Evolutionary conservation across 2,797 vertebrate species (phyloP), one percentile per base, ranked within the genome.

Genomic region (Denticeps clupeoides): DNA sequence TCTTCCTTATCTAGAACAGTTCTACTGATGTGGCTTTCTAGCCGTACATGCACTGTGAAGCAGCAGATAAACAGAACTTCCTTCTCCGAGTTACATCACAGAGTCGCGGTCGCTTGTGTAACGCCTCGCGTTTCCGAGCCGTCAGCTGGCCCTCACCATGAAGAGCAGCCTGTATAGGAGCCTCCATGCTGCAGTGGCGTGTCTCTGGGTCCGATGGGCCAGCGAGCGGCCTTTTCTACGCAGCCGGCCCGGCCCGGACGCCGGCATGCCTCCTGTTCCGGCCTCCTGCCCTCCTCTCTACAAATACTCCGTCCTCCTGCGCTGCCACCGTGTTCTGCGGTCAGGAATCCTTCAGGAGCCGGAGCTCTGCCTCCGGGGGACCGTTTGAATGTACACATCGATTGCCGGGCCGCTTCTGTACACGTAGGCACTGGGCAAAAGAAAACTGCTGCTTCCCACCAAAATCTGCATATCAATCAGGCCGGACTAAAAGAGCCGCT

Each of bases 81-180:
- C n/a, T n/a, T n/a, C n/a, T n/a, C n/a, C n/a, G n/a, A n/a, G n/a
- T n/a, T n/a, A n/a, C n/a, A n/a, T n/a, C n/a, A n/a, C n/a, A n/a
- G n/a, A n/a, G n/a, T n/a, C n/a, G n/a, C n/a, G n/a, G n/a, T n/a
- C n/a, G n/a, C n/a, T n/a, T n/a, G 24, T 37, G 40, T 26, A 7
- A 32, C 7, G 3, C 2, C 25, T 7, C 32, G 40, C 44, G 23
- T 3, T 44, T 42, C 24, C 48, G 45, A 64, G 55, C 60, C 46
- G 31, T 23, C 24, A 8, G 25, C 22, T 5, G 11, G 15, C 53
- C 75, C 83, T 85, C 73, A 89, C 84, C 79, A 75, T 64, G 31
- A 82, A 81, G 37, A 87, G 51, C 68, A 86, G 73, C 43, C 77
- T 77, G 67, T 80, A 83, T 66, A 87, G 74, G 44, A 85, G 74